Conservation (phyloP, 2,113 vertebrate genomes). For the Pipra filicauda region DNA sequence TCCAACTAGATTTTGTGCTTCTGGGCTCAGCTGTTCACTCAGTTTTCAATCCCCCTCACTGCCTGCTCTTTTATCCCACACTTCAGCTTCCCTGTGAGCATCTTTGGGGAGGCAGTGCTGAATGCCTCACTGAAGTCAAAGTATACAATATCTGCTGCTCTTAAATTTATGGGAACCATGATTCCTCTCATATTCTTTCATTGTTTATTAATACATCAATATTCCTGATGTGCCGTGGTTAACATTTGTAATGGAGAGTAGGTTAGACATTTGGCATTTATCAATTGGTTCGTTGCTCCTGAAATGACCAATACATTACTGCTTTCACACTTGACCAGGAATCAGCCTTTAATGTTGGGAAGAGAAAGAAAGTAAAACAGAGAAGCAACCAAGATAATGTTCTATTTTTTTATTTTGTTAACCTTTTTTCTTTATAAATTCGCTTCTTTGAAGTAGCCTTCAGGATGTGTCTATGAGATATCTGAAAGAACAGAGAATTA, state of each 20-base stretch:
- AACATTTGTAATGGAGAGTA: not conserved
- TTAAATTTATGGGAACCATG: not conserved
- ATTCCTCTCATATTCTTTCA: not conserved
- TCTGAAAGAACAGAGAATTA: constrained; percentile 1
- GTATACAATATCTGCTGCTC: not conserved
- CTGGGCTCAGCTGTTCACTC: not conserved
- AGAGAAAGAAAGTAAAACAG: not conserved
- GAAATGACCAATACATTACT: not conserved
- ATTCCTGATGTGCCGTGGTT: not conserved
- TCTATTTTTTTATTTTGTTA: not conserved
- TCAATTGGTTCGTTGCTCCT: not conserved
- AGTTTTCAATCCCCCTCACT: not conserved
- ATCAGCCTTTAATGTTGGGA: not conserved
- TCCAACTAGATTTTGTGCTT: not conserved
- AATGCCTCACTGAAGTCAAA: not conserved
- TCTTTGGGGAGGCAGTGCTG: not conserved
- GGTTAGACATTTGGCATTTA: not conserved
- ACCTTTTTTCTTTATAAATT: not conserved
- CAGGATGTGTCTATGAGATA: not conserved
- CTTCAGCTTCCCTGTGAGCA: not conserved
- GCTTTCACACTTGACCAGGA: not conserved
- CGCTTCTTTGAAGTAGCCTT: not conserved
- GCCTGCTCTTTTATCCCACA: not conserved
- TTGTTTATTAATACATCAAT: not conserved
- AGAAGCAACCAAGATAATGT: not conserved